Conservation (phyloP, 1,140 invertebrate species). For the Aricia agestis region DNA sequence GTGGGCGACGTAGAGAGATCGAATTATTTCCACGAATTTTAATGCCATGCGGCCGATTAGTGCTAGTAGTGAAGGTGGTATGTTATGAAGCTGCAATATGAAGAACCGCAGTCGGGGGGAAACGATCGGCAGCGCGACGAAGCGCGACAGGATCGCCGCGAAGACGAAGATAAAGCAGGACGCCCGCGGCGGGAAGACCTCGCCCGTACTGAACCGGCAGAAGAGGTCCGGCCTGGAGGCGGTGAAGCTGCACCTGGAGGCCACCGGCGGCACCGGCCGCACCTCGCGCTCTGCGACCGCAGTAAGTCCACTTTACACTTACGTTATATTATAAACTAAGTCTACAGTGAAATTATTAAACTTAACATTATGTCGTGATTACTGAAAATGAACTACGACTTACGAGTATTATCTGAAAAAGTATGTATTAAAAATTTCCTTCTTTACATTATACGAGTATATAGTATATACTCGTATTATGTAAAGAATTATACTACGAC, state of each 20-base stretch:
- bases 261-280: conserved; percentile 56
- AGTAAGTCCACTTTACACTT: conserved; percentile 34
- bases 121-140: conserved; percentile 34
- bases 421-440: too few species aligned
- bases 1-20: not conserved
- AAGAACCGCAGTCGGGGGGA: conserved; percentile 48
- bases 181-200: conserved; percentile 29
- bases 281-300: conserved; percentile 62
- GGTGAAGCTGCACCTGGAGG: conserved; percentile 60
- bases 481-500: too few species aligned
- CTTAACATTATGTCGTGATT: too few species aligned
- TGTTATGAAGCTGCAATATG: conserved; percentile 41
- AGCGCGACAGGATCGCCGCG: conserved; percentile 33
- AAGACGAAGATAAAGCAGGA: conserved; percentile 43
- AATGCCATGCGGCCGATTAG: not conserved
- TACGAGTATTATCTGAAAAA: too few species aligned
- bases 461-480: too few species aligned
- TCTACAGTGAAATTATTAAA: too few species aligned
- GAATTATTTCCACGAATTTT: not conserved
- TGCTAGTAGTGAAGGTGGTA: not conserved
- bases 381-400: too few species aligned
- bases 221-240: conserved; percentile 65
- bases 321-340: too few species aligned
- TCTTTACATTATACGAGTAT: too few species aligned
- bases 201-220: conserved; percentile 31